Base-by-base conservation (phyloP, 2,797 vertebrate genomes). In the Pangasius krempfi region DNA sequence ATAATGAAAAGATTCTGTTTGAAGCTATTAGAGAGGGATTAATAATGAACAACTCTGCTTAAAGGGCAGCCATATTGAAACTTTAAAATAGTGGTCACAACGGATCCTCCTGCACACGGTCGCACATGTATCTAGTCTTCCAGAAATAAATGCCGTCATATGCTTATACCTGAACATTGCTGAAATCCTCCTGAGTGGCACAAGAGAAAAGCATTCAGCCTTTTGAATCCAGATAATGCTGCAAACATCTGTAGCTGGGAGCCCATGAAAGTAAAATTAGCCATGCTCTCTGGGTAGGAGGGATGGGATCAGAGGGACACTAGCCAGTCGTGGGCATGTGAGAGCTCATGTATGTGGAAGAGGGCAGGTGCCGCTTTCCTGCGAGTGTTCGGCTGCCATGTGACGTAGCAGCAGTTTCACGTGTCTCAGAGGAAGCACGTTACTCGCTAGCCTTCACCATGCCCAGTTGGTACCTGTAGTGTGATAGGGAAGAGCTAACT, bases 1-100 rank as follows among this genome's bases (percentile, higher is more conserved):
- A 92, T 81, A 86, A 90, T 84, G 88, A 92, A 91, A 86, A 86
- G 88, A 89, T 82, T 86, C 79, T 37, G 75, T 92, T 54, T 73
- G 70, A 88, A 78, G 79, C 88, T 81, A 81, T 86, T 58, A 85
- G 90, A 58, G 64, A 84, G 62, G 82, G 52, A 88, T 90, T 86
- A 84, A 90, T 87, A 87, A 47, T 52, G 64, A 33, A 62, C 86
- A 58, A 56, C 30, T 80, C 68, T 6, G 22, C n/a, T 16, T 80
- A 68, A 30, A 60, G 13, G 6, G 52, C 50, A 70, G 62, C 52
- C 20, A 72, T 37, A n/a, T 14, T 37, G 78, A 58, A 58, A 56
- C 76, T 54, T 54, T 33, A 52, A 70, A 80, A 84, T 12, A n/a
- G 16, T 14, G 82, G 30, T 50, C 16, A 83, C 7, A 5, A 25